Conservation (phyloP, 2,797 vertebrate species). For the Pipistrellus nathusii region DNA sequence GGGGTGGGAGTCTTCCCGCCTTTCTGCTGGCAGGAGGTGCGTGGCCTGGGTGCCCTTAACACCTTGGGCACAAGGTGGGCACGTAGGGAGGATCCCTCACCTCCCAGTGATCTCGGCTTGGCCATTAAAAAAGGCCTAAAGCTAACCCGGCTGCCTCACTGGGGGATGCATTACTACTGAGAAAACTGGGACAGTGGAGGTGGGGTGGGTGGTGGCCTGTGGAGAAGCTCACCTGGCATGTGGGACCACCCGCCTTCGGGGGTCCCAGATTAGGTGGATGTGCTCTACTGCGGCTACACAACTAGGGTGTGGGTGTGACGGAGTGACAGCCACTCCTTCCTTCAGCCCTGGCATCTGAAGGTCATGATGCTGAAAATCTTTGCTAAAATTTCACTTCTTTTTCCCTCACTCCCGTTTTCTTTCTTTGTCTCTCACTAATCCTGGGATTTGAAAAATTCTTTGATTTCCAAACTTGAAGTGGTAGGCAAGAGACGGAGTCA, state of each 20-base stretch:
- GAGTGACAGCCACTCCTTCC: not conserved
- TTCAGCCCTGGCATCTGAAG: not conserved
- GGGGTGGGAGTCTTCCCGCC: not conserved
- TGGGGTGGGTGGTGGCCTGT: fast-evolving
- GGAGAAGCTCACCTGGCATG: not conserved
- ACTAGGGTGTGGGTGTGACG: fast-evolving
- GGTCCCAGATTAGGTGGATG: fast-evolving
- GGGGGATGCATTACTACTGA: not conserved
- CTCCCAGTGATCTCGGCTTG: not conserved
- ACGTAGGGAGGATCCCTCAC: not conserved
- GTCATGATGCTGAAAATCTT: not conserved
- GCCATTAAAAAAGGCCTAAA: not conserved
- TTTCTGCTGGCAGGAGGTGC: not conserved
- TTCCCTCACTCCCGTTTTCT: not conserved
- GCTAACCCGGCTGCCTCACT: not conserved
- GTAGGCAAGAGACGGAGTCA: not conserved
- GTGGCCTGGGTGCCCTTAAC: not conserved
- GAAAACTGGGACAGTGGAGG: constrained; percentile 32
- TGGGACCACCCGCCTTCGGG: not conserved
- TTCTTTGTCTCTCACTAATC: not conserved
- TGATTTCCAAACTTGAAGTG: not conserved
- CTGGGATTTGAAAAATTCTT: not conserved
- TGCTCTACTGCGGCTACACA: fast-evolving
- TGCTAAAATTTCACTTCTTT: not conserved
- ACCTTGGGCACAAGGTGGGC: fast-evolving